Percentiles rank a stretch among this genome's conserved stretches.
These are phyloP conservation scores for Seriola dumerili DNA, from an alignment of 2,113 vertebrate species.

Conservation along the genomic window DNA sequence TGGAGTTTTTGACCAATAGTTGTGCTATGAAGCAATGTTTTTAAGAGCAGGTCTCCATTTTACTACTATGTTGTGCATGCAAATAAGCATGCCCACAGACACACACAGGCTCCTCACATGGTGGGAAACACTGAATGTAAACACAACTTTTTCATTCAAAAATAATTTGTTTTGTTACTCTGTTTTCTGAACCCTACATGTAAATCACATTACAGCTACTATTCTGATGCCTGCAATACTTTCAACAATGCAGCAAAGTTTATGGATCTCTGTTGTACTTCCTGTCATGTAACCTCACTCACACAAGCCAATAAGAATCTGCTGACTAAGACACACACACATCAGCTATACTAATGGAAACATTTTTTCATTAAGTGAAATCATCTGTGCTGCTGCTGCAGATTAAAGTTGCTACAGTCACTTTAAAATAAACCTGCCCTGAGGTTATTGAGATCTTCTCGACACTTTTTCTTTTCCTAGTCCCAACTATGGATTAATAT, in stretches of 20 bases:
- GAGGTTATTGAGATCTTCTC: neutral
- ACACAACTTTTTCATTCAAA: neutral
- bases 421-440: neutral
- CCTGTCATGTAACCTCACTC: neutral
- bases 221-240: neutral
- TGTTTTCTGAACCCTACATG: neutral
- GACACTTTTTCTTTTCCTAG: neutral
- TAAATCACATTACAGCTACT: slow-evolving; percentile 7
- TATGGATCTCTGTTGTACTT: slow-evolving; percentile 10
- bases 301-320: slow-evolving; percentile 10
- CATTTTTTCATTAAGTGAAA: slow-evolving; percentile 28
- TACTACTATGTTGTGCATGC: neutral
- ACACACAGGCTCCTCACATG: neutral
- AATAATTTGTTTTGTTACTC: neutral
- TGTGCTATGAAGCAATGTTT: neutral
- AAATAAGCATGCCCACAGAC: neutral
- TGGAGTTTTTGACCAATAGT: neutral
- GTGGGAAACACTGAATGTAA: neutral
- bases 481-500: neutral
- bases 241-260: neutral
- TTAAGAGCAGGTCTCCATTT: neutral
- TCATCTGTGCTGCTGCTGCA: neutral
- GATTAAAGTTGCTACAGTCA: neutral
- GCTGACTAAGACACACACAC: slow-evolving; percentile 22
- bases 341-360: slow-evolving; percentile 38